Percentiles rank a stretch among this genome's conserved stretches.
phyloP scores from a whole-genome alignment of 2,888 invertebrate genomes.

The Pristionchus maxplancki region DNA sequence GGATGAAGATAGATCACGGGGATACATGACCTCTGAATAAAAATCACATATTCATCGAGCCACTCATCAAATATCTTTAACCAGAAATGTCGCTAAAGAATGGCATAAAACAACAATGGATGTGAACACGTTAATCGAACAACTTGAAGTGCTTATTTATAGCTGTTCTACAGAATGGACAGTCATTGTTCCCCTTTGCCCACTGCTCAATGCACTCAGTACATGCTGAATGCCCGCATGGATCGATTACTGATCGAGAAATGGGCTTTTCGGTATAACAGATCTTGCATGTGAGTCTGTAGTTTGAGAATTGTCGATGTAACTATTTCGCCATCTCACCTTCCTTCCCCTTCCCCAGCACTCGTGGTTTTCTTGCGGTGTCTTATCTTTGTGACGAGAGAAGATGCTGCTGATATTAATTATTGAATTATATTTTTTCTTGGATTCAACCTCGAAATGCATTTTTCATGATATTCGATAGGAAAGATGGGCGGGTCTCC shows the following conservation, averaged over 20 bases:
- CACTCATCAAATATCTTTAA: no score
- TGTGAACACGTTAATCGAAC: constrained; percentile 3
- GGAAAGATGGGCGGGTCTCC: background rate
- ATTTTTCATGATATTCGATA: background rate
- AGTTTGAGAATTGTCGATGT: background rate
- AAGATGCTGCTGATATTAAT: background rate
- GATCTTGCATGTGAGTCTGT: background rate
- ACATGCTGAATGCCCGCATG: background rate
- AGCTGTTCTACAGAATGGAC: background rate
- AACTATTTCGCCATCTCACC: background rate
- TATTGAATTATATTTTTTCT: background rate
- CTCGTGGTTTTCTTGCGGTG: no score
- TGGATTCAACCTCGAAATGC: background rate
- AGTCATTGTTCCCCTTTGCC: background rate
- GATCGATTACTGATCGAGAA: background rate
- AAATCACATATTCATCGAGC: no score
- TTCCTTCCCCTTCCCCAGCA: background rate
- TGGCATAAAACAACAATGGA: no score
- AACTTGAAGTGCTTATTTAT: background rate
- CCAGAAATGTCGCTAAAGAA: no score
- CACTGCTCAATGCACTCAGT: background rate
- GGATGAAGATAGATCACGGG: no score
- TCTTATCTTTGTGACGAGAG: background rate
- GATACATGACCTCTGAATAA: no score
- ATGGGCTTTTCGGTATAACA: background rate